phyloP scores from a whole-genome alignment of 1,140 invertebrate species.

The Asbolus verrucosus region DNA sequence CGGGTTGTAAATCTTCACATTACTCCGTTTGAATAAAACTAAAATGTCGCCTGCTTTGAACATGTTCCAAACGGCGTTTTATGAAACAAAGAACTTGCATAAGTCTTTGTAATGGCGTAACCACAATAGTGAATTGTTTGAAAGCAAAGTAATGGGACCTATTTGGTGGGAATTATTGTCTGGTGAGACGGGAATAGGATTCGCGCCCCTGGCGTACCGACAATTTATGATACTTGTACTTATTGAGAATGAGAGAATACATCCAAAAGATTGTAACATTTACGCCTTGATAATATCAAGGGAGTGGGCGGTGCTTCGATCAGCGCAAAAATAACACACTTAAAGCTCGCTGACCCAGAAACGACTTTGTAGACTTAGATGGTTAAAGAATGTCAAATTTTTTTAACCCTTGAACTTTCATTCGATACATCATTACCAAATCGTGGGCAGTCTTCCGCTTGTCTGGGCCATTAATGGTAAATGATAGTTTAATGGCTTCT shows the following conservation, averaged over 20 bases:
- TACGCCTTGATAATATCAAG: too few relatives aligned
- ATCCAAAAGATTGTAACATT: too few relatives aligned
- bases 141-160: conserved; percentile 1
- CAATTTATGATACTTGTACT: neutral
- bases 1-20: too few relatives aligned
- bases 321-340: too few relatives aligned
- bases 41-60: neutral
- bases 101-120: conserved; percentile 8
- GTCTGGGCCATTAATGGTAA: neutral
- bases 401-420: conserved; percentile 3
- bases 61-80: neutral
- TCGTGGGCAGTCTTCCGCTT: too few relatives aligned
- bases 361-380: conserved; percentile 20
- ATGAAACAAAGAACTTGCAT: conserved; percentile 8
- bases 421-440: neutral
- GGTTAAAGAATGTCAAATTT: neutral
- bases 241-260: too few relatives aligned
- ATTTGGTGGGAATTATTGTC: conserved; percentile 4
- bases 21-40: too few relatives aligned
- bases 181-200: neutral
- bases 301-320: too few relatives aligned
- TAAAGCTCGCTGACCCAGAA: too few relatives aligned
- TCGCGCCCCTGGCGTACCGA: too few relatives aligned
- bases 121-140: neutral
- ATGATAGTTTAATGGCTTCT: conserved; percentile 31